Evolutionary conservation across 1,140 invertebrate genomes (phyloP), one percentile per base, ranked within the genome.

Genomic region (Aethina tumida): DNA sequence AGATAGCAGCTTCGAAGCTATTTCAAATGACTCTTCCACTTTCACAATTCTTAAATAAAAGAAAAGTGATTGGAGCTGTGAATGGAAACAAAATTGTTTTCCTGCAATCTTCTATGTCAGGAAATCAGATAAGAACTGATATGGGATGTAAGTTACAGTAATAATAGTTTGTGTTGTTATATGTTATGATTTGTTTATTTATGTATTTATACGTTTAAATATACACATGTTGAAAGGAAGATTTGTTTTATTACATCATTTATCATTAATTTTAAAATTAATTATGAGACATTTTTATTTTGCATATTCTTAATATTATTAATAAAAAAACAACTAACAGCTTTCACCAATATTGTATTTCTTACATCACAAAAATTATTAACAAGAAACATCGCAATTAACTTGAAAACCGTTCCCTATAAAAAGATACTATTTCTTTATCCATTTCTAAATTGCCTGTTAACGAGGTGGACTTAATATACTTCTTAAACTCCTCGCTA

Each of bases 401-500:
- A 30, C 28, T 14, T 2, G 9, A 12, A 4, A n/a, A 30, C 28
- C 9, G 9, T 30, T 12, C 6, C 45, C 56, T 51, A 47, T 65
- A 67, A 53, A 67, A 67, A 25, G 59, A 58, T 41, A 63, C 58
- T 21, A 68, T 67, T 56, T 68, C 66, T 28, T 64, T 63, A 35
- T 68, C 65, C 10, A 67, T 59, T 38, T 67, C 65, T 10, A 50
- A 44, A 50, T 66, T 64, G 3, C 66, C 66, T 9, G 65, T 67
- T 4, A 68, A 32, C 29, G 64, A 56, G 14, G 67, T 50, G 3
- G 53, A 53, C 34, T 56, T 50, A 9, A 55, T 41, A 45, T 58
- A 58, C 26, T 53, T 32, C 2, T 31, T 45, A 25, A 53, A 56
- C 13, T 53, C 36, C 2, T 18, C 4, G 2, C 35, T 33, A 39